These are phyloP conservation scores for Meda fulgida DNA, from an alignment of 2,797 vertebrate genomes.

Conservation along the genomic window DNA sequence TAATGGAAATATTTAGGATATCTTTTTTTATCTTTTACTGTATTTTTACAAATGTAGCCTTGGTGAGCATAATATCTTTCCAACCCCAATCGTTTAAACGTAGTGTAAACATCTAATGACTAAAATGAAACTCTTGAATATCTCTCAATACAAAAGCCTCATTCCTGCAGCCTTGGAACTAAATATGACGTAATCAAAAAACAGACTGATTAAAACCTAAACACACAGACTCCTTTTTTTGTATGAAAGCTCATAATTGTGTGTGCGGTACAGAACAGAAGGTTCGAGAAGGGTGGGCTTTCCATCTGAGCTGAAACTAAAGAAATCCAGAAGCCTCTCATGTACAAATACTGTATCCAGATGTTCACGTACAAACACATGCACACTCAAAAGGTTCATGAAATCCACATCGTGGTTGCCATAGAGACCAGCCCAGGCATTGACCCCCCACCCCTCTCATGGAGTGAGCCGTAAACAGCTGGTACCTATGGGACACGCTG, in stretches of 20 bases:
- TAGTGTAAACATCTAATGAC: no score
- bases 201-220: background rate
- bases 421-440: conserved; percentile 67
- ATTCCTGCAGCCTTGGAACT: background rate
- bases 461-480: conserved; percentile 73
- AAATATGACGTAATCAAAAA: background rate
- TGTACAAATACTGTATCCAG: conserved; percentile 18
- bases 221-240: background rate
- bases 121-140: background rate
- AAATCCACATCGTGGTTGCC: conserved; percentile 68
- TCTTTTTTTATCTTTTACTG: no score
- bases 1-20: background rate
- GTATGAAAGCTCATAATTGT: background rate
- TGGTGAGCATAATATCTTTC: no score
- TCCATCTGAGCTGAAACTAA: conserved; percentile 11
- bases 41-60: background rate
- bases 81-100: no score
- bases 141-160: background rate
- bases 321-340: conserved; percentile 9
- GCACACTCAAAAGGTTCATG: conserved; percentile 2
- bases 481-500: conserved; percentile 79
- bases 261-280: background rate
- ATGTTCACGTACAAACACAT: conserved; percentile 36
- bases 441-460: conserved; percentile 66
- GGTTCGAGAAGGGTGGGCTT: background rate